Percentiles rank a stretch among this genome's conserved stretches.
These are phyloP conservation scores for Acanthoscelides obtectus DNA, from an alignment of 2,888 invertebrate genomes.

Conservation along the genomic window DNA sequence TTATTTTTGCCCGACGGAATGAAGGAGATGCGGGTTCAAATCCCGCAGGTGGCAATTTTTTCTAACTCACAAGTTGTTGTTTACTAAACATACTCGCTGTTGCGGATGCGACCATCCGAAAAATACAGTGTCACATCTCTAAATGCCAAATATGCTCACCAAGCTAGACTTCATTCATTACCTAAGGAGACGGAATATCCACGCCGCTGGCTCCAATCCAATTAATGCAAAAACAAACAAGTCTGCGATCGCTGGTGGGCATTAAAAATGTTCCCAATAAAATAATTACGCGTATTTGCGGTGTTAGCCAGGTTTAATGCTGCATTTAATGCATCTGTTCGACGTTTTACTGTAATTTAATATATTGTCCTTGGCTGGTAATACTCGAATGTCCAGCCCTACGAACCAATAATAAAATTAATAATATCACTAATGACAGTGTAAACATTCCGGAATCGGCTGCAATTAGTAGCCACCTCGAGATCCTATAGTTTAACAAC, in stretches of 20 bases:
- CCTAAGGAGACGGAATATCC: too few relatives aligned
- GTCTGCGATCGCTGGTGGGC: not conserved
- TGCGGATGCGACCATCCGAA: too few relatives aligned
- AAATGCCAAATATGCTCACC: too few relatives aligned
- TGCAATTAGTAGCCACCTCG: not conserved
- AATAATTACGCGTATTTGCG: not conserved
- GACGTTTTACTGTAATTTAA: not conserved
- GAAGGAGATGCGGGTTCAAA: too few relatives aligned
- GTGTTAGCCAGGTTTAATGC: not conserved
- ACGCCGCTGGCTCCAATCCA: not conserved
- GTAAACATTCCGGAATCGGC: not conserved
- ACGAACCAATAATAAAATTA: conserved; percentile 3
- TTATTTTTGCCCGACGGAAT: too few relatives aligned
- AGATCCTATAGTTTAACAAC: not conserved
- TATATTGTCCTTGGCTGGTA: not conserved
- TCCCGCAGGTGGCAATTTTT: too few relatives aligned
- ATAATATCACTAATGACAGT: conserved; percentile 3
- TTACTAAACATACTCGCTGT: too few relatives aligned
- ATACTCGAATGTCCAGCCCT: not conserved
- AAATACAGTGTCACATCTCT: too few relatives aligned
- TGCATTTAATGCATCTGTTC: not conserved
- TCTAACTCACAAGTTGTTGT: too few relatives aligned
- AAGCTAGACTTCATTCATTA: too few relatives aligned
- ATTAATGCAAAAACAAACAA: not conserved
- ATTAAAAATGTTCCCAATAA: not conserved